Base-by-base conservation (phyloP, 2,113 vertebrate genomes). In the Eulacestoma nigropectus region DNA sequence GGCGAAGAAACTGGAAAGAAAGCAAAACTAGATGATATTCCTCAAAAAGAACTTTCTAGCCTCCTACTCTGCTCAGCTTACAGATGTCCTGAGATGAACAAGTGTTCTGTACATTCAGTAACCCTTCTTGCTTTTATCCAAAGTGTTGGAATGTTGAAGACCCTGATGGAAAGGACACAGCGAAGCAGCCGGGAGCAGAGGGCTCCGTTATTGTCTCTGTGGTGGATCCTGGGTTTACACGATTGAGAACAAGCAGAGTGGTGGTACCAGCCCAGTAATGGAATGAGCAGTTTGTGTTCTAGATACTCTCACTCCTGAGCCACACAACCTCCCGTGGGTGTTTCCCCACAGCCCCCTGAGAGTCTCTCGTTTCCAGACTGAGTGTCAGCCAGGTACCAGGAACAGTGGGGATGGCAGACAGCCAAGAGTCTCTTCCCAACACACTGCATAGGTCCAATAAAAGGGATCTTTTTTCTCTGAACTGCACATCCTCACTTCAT, bases 141-240 rank as follows among this genome's bases (percentile, higher is more conserved):
- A 16, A 41, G 25, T 14, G 91, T 13, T 44, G 39, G 35, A 16
- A 16, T 4, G 14, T 2, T n/a, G 65, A 59, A 75, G 55, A 41
- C 4, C 12, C 52, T 22, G 56, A 59, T 15, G 35, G 9, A 57
- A 75, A 37, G 44, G 50, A 6, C 0, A 1, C 0, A 68, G 32
- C 0, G 0, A 53, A 67, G 62, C 26, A 68, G 33, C 20, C 13
- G 10, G 44, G 52, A 84, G 44, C 42, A 75, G 69, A 47, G 52
- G 14, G 39, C 35, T 72, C 20, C 1, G 1, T 18, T 17, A 3
- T 4, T 16, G 11, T 21, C 39, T 39, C 77, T 67, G 42, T 16
- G n/a, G 52, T 10, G 9, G 37, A n/a, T 37, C 12, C 13, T 6
- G 23, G 33, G 4, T 64, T 75, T 30, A 0, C 19, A 1, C 21